Evolutionary conservation across 1,140 invertebrate species (phyloP).

Genomic region (Pantala flavescens): DNA sequence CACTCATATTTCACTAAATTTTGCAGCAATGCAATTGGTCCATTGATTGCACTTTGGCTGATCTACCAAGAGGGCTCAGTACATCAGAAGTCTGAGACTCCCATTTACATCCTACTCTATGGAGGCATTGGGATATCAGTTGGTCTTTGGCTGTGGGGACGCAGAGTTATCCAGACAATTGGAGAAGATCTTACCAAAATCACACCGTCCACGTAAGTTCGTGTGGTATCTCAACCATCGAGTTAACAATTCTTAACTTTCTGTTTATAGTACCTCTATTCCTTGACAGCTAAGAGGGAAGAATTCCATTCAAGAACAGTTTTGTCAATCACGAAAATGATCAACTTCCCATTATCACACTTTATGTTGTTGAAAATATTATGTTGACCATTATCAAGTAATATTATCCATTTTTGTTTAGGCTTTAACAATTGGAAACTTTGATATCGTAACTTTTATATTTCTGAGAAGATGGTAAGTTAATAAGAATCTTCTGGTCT

Average conservation of each 20-base stretch:
- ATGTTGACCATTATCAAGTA: too few species aligned
- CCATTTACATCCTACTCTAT: constrained; percentile 81
- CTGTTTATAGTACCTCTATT: too few species aligned
- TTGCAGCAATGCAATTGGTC: constrained; percentile 92
- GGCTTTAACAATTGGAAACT: too few species aligned
- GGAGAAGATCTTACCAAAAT: constrained; percentile 95
- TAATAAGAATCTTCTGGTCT: too few species aligned
- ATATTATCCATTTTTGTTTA: too few species aligned
- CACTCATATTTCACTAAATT: constrained; percentile 18
- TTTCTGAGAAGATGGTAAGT: too few species aligned
- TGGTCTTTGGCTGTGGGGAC: constrained; percentile 92
- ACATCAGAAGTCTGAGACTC: constrained; percentile 69
- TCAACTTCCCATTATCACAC: too few species aligned
- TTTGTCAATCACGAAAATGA: too few species aligned
- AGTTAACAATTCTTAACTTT: background rate
- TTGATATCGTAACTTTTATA: too few species aligned
- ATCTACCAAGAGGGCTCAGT: constrained; percentile 46
- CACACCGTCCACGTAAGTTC: constrained; percentile 81
- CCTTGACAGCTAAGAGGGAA: too few species aligned
- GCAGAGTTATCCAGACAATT: constrained; percentile 91
- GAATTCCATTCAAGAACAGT: too few species aligned
- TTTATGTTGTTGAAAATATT: too few species aligned
- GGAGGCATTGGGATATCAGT: constrained; percentile 92
- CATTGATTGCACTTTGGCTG: constrained; percentile 87
- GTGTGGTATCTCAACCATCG: background rate